Base-by-base conservation (phyloP, 2,797 vertebrate genomes). In the Cheracebus regulus region DNA sequence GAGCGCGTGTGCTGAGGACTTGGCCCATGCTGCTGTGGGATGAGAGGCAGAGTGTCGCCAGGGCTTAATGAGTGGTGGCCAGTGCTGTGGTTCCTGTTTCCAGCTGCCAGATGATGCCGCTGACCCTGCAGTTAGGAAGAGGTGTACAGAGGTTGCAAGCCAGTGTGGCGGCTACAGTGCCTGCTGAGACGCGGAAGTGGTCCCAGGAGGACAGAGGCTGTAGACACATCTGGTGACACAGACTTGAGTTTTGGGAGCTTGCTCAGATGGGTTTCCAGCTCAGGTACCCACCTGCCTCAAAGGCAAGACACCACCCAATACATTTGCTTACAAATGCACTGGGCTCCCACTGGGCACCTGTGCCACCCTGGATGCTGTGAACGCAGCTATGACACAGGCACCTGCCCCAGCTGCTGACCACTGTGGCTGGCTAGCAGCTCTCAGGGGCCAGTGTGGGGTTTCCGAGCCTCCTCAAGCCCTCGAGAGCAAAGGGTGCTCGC, bases 221-320 rank as follows among this genome's bases (percentile, higher is more conserved):
- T 5, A 9, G 79, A 33, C 15, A 22, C 0, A 0, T 20, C 3
- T 12, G 0, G 0, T 28, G 44, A 0, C 0, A 55, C 17, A 30
- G 22, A 2, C 39, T n/a, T 4, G 36, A 6, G 22, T 5, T n/a
- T 1, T 19, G 1, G 30, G 46, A 83, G 24, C 36, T 64, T 11
- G 20, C 48, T 30, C 26, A 39, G 2, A 30, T 2, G 4, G 9
- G 3, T 22, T 36, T 30, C 44, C 11, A 46, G 44, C 39, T 41
- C 61, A 14, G 82, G 61, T 14, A 22, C 26, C 24, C 33, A 6
- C 9, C 82, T 13, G 9, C 24, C 55, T 46, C 70, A 24, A 4
- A 7, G 28, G 46, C 9, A 6, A 36, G 46, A 46, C 2, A 1
- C 36, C 50, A 7, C 89, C 28, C 0, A 3, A 0, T 41, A 44